Conservation (phyloP, 1,140 invertebrate species). For the Drosophila chauvacae region DNA sequence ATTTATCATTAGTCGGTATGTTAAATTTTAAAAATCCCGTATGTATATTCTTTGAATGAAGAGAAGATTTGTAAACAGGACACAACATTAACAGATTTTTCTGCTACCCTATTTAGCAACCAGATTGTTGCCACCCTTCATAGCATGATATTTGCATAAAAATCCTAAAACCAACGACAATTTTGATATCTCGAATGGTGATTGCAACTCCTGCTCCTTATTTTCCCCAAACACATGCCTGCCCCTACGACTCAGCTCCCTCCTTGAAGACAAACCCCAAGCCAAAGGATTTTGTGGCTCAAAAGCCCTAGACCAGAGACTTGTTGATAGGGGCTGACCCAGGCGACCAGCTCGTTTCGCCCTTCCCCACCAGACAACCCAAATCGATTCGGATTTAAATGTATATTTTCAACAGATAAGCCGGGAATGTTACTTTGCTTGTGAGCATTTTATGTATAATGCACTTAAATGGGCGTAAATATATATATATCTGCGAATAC, state of each 20-base stretch:
- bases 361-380: conserved; percentile 19
- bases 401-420: conserved; percentile 64
- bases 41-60: conserved; percentile 11
- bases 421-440: conserved; percentile 18
- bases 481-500: conserved; percentile 30
- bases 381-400: conserved; percentile 76
- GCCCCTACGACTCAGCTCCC: background rate
- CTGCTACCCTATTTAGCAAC: background rate
- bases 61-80: background rate
- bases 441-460: conserved; percentile 51
- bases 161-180: conserved; percentile 36
- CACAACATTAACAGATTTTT: background rate
- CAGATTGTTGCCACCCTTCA: conserved; percentile 12
- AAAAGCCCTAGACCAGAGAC: conserved; percentile 59
- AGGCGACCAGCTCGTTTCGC: conserved; percentile 16
- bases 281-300: conserved; percentile 66
- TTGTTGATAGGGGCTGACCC: conserved; percentile 77
- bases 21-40: background rate
- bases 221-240: background rate
- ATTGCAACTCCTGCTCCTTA: conserved; percentile 28
- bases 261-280: conserved; percentile 27
- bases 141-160: conserved; percentile 66
- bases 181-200: conserved; percentile 51
- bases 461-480: conserved; percentile 52
- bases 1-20: conserved; percentile 53